Conservation (phyloP, 1,140 invertebrate species). For the Drosophila busckii region DNA sequence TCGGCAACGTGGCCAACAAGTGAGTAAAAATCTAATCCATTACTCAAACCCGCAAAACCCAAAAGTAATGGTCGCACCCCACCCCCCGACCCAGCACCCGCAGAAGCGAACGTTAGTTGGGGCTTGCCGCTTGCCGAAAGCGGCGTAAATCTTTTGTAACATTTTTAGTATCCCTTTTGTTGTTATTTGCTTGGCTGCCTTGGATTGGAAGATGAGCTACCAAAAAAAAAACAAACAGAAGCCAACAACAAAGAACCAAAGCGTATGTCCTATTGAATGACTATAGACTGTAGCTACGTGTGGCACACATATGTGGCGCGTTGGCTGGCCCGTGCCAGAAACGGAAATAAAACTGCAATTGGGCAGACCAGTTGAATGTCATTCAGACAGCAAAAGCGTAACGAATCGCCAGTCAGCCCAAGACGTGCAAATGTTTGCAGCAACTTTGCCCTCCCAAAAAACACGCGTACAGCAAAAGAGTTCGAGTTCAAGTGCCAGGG, state of each 20-base stretch:
- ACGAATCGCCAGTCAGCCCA: conserved; percentile 45
- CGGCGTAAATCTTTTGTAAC: conserved; percentile 71
- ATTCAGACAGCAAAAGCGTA: conserved; percentile 42
- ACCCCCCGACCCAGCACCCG: too few species aligned
- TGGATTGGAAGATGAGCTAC: conserved; percentile 24
- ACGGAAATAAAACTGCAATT: conserved; percentile 70
- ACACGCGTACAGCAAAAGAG: background rate
- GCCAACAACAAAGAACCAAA: background rate
- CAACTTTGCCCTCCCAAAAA: conserved; percentile 37
- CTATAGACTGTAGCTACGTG: conserved; percentile 1
- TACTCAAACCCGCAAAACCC: conserved; percentile 64
- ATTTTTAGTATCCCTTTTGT: conserved; percentile 46
- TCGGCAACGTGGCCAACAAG: conserved; percentile 38
- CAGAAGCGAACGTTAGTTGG: background rate
- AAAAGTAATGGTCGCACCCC: conserved; percentile 51
- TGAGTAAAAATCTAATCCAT: conserved; percentile 74
- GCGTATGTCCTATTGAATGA: conserved; percentile 31
- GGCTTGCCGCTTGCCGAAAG: conserved; percentile 9
- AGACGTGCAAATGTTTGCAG: conserved; percentile 41
- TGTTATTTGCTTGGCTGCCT: conserved; percentile 18
- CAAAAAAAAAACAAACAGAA: background rate
- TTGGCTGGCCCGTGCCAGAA: conserved; percentile 50
- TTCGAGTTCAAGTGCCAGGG: conserved; percentile 3
- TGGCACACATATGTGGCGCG: conserved; percentile 32
- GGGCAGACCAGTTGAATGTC: conserved; percentile 62